Conservation (phyloP, 2,113 vertebrate species). For the Myrmecobius fasciatus region DNA sequence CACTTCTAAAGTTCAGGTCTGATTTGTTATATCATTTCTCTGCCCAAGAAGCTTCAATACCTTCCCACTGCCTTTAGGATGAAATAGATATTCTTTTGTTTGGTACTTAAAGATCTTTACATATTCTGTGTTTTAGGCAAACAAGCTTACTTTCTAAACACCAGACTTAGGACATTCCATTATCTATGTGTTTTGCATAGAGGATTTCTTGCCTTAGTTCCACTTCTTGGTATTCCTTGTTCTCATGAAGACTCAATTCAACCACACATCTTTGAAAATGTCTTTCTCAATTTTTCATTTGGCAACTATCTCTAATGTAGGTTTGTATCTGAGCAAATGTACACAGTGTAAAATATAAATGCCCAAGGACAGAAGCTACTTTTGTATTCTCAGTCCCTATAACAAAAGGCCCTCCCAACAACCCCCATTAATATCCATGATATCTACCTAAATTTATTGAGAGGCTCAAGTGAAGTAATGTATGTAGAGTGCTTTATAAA, state of each 20-base stretch:
- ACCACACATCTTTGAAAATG: neutral
- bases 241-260: neutral
- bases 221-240: neutral
- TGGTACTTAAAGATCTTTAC: neutral
- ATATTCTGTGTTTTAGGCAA: neutral
- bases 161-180: neutral
- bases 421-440: neutral
- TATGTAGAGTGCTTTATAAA: neutral
- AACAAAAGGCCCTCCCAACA: neutral
- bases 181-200: neutral
- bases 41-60: neutral
- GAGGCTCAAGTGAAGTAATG: neutral
- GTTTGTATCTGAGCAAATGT: neutral
- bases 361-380: neutral
- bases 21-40: neutral
- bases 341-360: neutral
- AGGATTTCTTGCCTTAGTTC: neutral
- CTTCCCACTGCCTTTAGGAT: neutral
- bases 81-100: neutral
- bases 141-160: neutral
- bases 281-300: neutral
- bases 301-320: neutral
- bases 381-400: neutral
- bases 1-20: neutral
- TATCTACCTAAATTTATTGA: neutral